These are phyloP conservation scores for Argyresthia albistria DNA, from an alignment of 2,888 invertebrate genomes.

Conservation along the genomic window DNA sequence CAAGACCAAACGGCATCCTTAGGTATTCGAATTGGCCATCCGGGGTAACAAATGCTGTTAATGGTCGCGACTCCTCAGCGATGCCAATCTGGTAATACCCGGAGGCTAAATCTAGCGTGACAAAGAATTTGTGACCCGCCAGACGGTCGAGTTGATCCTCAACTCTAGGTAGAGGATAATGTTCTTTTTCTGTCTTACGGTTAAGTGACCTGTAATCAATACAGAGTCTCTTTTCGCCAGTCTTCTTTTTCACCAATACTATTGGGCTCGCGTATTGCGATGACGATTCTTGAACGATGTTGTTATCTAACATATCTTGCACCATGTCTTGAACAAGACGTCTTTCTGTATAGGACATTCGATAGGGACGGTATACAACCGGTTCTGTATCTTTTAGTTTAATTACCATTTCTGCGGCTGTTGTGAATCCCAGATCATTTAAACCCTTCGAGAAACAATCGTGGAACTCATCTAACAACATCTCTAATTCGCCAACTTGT, in stretches of 20 bases:
- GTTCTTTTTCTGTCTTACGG: too few relatives aligned
- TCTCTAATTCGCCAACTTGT: too few relatives aligned
- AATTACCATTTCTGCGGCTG: too few relatives aligned
- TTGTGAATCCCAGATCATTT: too few relatives aligned
- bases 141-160: not conserved
- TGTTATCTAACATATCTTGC: not conserved
- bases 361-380: not conserved
- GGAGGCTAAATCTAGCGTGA: not conserved
- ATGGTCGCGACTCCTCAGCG: not conserved
- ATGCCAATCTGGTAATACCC: not conserved
- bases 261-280: too few relatives aligned
- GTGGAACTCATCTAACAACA: too few relatives aligned
- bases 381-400: too few relatives aligned
- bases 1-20: constrained; percentile 22
- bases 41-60: not conserved
- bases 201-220: too few relatives aligned
- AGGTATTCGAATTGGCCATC: constrained; percentile 19
- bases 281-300: not conserved
- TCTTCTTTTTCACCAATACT: not conserved
- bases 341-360: not conserved
- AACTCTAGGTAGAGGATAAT: too few relatives aligned
- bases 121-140: not conserved
- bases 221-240: too few relatives aligned
- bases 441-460: too few relatives aligned
- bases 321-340: not conserved